Conservation (phyloP, 1,140 invertebrate genomes). For the Neodiprion virginianus region DNA sequence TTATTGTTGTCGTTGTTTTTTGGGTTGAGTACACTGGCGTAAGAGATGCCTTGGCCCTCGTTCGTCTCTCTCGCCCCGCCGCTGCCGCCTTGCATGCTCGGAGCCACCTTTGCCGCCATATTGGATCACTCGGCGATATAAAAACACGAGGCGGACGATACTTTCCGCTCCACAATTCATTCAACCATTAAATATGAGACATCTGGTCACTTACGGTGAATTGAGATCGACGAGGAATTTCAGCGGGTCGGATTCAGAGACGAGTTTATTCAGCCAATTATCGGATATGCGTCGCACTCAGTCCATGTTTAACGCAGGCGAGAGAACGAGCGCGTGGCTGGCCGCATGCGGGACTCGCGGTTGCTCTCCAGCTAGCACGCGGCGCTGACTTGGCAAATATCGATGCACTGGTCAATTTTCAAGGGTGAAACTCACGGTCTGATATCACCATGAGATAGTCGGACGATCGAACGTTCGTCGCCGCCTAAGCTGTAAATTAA, state of each 20-base stretch:
- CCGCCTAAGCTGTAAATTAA: too few relatives aligned
- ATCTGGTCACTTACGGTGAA: background rate
- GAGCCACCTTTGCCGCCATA: constrained; percentile 55
- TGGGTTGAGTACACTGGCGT: constrained; percentile 61
- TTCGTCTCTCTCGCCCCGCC: constrained; percentile 38
- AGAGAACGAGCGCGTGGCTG: background rate
- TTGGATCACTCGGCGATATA: constrained; percentile 34
- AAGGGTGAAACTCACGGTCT: background rate
- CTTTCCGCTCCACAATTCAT: background rate
- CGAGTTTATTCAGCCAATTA: too few relatives aligned
- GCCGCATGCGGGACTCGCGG: background rate
- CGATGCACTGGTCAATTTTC: background rate
- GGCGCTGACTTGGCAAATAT: background rate
- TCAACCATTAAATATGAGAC: background rate
- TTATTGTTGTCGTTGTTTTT: constrained; percentile 59
- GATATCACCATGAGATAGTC: too few relatives aligned
- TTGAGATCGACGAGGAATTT: background rate
- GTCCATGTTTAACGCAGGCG: background rate
- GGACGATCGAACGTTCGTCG: background rate
- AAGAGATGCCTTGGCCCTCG: constrained; percentile 54
- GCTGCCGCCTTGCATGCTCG: constrained; percentile 35
- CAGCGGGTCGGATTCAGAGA: background rate
- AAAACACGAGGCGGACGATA: constrained; percentile 46
- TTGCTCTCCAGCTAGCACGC: background rate
- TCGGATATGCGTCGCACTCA: background rate